These are phyloP conservation scores for Hoplias malabaricus DNA, from an alignment of 2,113 vertebrate species.

Conservation along the genomic window DNA sequence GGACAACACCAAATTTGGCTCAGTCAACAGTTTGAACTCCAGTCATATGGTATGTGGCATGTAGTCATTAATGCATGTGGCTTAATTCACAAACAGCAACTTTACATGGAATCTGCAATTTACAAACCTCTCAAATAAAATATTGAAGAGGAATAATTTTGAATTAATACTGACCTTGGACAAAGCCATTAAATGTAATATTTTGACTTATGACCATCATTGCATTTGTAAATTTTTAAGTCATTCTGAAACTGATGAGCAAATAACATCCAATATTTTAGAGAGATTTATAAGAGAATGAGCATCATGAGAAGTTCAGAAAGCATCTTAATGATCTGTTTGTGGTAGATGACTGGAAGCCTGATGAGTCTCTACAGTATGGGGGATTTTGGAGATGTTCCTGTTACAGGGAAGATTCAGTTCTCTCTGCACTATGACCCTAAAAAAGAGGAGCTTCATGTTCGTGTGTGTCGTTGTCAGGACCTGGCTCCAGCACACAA, in stretches of 20 bases:
- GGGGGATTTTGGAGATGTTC: constrained; percentile 78
- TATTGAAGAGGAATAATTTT: no score
- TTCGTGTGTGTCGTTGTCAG: constrained; percentile 84
- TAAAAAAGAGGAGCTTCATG: constrained; percentile 77
- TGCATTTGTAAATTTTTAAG: no score
- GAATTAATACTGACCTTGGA: no score
- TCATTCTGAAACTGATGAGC: no score
- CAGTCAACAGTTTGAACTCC: constrained; percentile 81
- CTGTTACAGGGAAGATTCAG: constrained; percentile 84
- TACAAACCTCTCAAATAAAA: no score
- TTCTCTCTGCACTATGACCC: constrained; percentile 83
- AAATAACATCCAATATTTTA: no score
- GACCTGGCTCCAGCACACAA: constrained; percentile 84
- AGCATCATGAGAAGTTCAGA: no score
- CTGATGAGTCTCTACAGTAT: constrained; percentile 90
- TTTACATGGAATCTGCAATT: no score
- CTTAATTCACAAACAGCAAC: constrained; percentile 20
- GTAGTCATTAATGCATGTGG: not conserved
- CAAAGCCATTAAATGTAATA: no score
- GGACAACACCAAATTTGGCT: constrained; percentile 59
- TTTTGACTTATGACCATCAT: no score
- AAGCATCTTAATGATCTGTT: no score
- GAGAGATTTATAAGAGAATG: no score
- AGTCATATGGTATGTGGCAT: constrained; percentile 62
- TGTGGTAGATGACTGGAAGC: constrained; percentile 85